Percentiles rank a stretch among this genome's conserved stretches.
Conservation (phyloP, 2,888 invertebrate genomes). For the Penaeus monodon region DNA sequence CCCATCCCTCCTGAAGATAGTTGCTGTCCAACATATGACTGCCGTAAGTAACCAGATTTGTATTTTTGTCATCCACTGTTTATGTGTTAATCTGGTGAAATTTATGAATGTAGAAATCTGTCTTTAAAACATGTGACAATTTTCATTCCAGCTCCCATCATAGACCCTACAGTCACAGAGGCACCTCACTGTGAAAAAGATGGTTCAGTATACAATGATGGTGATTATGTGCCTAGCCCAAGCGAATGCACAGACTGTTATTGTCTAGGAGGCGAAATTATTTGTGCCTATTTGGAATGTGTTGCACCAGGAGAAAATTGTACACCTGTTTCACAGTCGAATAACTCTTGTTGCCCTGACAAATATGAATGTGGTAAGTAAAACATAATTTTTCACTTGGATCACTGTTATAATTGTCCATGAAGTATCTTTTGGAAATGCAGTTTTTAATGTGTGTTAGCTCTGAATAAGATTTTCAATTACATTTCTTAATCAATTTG, state of each 20-base stretch:
- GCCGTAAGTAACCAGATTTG: conserved; percentile 50
- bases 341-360: conserved; percentile 44
- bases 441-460: too few species aligned
- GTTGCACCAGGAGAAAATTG: conserved; percentile 41
- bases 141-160: conserved; percentile 28
- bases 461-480: too few species aligned
- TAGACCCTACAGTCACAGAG: conserved; percentile 19
- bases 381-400: background rate
- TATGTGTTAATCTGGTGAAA: background rate
- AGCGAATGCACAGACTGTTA: conserved; percentile 53
- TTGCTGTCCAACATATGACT: conserved; percentile 61
- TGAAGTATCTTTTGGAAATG: too few species aligned
- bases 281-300: conserved; percentile 56
- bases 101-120: background rate
- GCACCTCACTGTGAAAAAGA: conserved; percentile 31
- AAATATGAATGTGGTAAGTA: conserved; percentile 47
- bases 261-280: conserved; percentile 40
- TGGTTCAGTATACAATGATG: conserved; percentile 33
- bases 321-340: conserved; percentile 6
- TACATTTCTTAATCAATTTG: too few species aligned
- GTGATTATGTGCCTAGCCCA: conserved; percentile 39
- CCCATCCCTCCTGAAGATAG: conserved; percentile 29
- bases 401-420: too few species aligned
- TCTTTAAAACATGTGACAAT: too few species aligned
- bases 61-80: conserved; percentile 1